Evolutionary conservation across 2,113 vertebrate genomes (phyloP), one percentile per base, ranked within the genome.

Genomic region (Lichenostomus cassidix): DNA sequence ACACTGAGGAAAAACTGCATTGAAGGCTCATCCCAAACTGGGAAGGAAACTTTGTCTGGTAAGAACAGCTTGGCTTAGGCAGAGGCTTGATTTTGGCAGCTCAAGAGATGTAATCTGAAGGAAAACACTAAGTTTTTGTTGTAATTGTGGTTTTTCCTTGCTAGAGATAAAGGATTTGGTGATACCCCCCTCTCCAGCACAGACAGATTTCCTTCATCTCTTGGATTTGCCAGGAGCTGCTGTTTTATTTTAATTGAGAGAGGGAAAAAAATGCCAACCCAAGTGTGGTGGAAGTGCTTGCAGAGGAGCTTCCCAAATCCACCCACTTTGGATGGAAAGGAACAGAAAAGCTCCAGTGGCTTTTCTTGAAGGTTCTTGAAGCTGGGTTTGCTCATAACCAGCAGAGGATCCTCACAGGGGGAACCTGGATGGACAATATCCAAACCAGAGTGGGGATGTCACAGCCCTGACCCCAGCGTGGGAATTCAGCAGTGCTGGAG

Each of bases 151-250:
- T 94, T 90, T 92, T 94, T 62, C n/a, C 49, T 83, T 94, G 59
- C 76, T 95, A 23, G 47, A 49, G 47, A 49, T 49, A 17, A 77
- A 94, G 44, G 73, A 75, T 35, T 64, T 11, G 7, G 58, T 77
- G 89, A 53, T 71, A 86, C 77, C 62, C 41, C 62, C 24, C 33
- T 81, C 74, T 73, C 63, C 21, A 2, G 46, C 53, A 65, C 73
- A 94, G 69, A 89, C 59, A 96, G 46, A 75, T 84, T 94, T 94
- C 60, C 83, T 95, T 74, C 90, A 46, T 96, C 86, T 91, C n/a
- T 83, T 94, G 82, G 63, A 90, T 74, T 90, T 89, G 55, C 67
- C 58, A 86, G 52, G 31, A 83, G 35, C 27, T 93, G 52, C 29
- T 90, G n/a, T 73, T 96, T 80, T 33, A 29, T 9, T 6, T 49